Evolutionary conservation across 2,888 invertebrate genomes (phyloP).

Genomic region (Spodoptera picta): DNA sequence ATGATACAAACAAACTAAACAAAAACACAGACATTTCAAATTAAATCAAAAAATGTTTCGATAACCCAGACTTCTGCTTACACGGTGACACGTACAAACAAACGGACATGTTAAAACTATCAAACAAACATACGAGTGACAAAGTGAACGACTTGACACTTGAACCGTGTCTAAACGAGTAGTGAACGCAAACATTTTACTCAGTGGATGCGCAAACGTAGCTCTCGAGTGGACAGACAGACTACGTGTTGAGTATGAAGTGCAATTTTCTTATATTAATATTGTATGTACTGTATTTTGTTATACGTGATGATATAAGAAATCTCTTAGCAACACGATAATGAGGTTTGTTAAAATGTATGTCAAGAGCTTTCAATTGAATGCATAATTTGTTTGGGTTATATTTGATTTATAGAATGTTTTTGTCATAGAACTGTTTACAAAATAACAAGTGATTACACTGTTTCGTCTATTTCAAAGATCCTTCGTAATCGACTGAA

Average conservation of each 20-base stretch:
- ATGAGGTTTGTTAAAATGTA: too few species aligned
- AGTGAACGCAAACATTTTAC: conserved; percentile 55
- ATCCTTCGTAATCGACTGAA: too few species aligned
- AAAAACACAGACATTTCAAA: conserved; percentile 1
- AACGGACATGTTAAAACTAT: conserved; percentile 37
- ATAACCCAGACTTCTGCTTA: conserved; percentile 22
- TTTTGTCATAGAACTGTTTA: too few species aligned
- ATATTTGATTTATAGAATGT: too few species aligned
- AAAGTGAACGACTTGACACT: conserved; percentile 51
- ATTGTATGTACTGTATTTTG: conserved; percentile 25
- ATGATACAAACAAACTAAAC: too few species aligned
- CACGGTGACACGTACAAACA: conserved; percentile 15
- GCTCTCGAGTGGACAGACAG: conserved; percentile 46
- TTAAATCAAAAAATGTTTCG: conserved; percentile 11
- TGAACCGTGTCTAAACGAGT: conserved; percentile 58
- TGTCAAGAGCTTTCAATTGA: too few species aligned
- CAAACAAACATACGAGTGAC: conserved; percentile 34
- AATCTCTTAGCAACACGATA: conserved; percentile 6
- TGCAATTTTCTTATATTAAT: conserved; percentile 36
- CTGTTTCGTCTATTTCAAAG: too few species aligned
- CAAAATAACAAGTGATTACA: too few species aligned
- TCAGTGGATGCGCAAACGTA: conserved; percentile 55
- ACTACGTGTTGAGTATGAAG: conserved; percentile 32
- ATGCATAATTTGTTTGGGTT: too few species aligned
- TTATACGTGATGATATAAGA: conserved; percentile 20